Conservation (phyloP, 2,797 vertebrate genomes). For the Vipera ursinii region DNA sequence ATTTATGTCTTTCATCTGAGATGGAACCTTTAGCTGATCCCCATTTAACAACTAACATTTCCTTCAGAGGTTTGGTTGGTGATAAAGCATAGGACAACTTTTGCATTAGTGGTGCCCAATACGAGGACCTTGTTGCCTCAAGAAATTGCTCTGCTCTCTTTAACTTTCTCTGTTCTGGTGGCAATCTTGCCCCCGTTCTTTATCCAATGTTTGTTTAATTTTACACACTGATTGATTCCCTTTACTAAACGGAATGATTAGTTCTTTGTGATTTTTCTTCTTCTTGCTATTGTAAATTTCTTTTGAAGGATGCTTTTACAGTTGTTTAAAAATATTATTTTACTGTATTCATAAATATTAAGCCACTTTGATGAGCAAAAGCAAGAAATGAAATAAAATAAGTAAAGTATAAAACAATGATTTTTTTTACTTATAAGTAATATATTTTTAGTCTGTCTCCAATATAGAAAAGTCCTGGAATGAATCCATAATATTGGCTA, state of each 20-base stretch:
- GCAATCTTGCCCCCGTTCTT: background rate
- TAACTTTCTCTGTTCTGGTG: background rate
- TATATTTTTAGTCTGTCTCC: slow-evolving; percentile 71
- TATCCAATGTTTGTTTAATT: background rate
- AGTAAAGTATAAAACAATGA: background rate
- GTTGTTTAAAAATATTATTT: background rate
- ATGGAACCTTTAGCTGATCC: background rate
- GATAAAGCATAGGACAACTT: background rate
- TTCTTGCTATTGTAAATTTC: background rate
- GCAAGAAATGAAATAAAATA: background rate
- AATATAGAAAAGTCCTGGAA: slow-evolving; percentile 73
- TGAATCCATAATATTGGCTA: slow-evolving; percentile 86
- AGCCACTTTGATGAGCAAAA: background rate
- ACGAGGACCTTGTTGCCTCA: background rate
- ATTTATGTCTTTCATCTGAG: background rate
- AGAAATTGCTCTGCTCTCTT: background rate
- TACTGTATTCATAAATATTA: background rate
- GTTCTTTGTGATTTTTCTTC: background rate
- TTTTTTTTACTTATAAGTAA: slow-evolving; percentile 33
- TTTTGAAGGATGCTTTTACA: background rate
- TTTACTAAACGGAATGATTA: background rate
- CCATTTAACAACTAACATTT: background rate
- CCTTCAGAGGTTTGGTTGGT: background rate
- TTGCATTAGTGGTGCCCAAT: background rate
- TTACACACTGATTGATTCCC: background rate